phyloP scores from a whole-genome alignment of 30 jellyfish, hydroid and myxozoan genomes.

The Aurelia sp. region DNA sequence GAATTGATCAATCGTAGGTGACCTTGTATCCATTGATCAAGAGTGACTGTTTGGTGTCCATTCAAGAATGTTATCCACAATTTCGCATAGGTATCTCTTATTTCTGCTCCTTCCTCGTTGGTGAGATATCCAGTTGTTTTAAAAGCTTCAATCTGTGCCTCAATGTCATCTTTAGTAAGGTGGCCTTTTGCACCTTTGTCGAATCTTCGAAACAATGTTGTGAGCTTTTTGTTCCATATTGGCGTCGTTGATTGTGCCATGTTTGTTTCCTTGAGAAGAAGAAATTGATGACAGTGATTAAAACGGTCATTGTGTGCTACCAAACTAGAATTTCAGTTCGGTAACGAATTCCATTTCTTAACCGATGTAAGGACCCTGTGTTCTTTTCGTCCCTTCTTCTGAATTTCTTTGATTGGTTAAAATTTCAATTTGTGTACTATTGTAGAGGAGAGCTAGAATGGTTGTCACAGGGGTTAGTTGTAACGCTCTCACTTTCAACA shows the following conservation, averaged over 20 bases:
- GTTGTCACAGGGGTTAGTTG: too few relatives aligned
- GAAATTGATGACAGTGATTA: too few relatives aligned
- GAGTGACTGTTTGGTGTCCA: constrained; percentile 24
- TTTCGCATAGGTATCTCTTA: constrained; percentile 10
- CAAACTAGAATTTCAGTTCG: too few relatives aligned
- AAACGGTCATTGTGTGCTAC: too few relatives aligned
- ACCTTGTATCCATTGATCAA: constrained; percentile 43
- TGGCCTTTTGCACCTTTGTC: constrained; percentile 53
- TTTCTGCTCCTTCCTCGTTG: constrained; percentile 19
- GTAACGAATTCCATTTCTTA: too few relatives aligned
- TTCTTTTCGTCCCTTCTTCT: too few relatives aligned
- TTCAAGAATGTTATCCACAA: constrained; percentile 48
- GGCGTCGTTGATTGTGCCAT: not conserved
- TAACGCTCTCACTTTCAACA: too few relatives aligned
- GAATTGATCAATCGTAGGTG: constrained; percentile 7
- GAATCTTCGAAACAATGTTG: constrained; percentile 43
- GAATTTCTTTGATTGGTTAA: too few relatives aligned
- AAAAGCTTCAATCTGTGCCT: constrained; percentile 41
- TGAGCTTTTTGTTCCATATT: constrained; percentile 46
- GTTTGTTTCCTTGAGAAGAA: too few relatives aligned
- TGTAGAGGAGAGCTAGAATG: too few relatives aligned
- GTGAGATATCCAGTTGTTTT: constrained; percentile 40
- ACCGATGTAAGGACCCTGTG: too few relatives aligned
- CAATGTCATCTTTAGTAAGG: constrained; percentile 44
- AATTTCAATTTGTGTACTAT: too few relatives aligned